Conservation (phyloP, 2,113 vertebrate genomes). For the Centropristis striata region DNA sequence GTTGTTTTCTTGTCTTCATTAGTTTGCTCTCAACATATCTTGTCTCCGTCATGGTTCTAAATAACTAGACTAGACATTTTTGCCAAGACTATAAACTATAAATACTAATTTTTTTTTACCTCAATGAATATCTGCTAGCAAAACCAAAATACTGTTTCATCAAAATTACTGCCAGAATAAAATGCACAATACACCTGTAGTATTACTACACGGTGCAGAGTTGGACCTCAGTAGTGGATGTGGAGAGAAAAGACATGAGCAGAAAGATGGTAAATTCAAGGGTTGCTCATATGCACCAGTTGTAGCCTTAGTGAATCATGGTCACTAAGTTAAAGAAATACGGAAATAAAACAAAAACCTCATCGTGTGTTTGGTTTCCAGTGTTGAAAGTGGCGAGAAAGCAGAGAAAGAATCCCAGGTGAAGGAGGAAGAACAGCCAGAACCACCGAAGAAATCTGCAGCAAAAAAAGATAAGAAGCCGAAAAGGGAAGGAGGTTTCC, state of each 20-base stretch:
- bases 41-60: background rate
- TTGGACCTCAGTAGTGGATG: background rate
- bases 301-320: background rate
- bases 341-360: slow-evolving; percentile 4
- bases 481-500: slow-evolving; percentile 76
- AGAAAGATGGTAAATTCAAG: background rate
- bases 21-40: background rate
- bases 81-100: background rate
- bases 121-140: too few relatives aligned
- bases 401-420: slow-evolving; percentile 75
- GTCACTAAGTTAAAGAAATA: slow-evolving; percentile 1
- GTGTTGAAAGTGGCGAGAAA: slow-evolving; percentile 91
- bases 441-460: slow-evolving; percentile 73
- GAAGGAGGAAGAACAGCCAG: slow-evolving; percentile 50
- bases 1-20: background rate
- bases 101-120: background rate
- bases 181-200: background rate
- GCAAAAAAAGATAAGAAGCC: slow-evolving; percentile 83
- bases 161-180: background rate
- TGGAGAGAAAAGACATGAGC: background rate
- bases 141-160: background rate
- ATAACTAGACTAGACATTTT: background rate
- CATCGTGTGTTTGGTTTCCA: slow-evolving; percentile 64
- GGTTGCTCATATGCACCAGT: slow-evolving; percentile 5
- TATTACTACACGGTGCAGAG: background rate